Conservation (phyloP, 2,888 invertebrate species). For the Sabatieria punctata region DNA sequence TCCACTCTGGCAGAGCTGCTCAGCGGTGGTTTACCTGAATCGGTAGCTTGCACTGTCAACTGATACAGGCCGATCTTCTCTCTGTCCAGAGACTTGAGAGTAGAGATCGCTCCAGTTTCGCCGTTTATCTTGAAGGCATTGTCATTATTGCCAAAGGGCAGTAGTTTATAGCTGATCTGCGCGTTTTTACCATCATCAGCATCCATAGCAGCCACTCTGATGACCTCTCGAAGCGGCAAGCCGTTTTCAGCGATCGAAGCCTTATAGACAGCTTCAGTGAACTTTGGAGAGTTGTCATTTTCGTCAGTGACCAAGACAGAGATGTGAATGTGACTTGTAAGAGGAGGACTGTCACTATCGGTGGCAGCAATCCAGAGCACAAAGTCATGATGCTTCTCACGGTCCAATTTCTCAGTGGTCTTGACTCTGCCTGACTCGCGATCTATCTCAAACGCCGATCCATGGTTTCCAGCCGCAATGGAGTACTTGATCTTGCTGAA, state of each 20-base stretch:
- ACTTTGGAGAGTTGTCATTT: constrained; percentile 78
- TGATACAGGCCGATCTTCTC: constrained; percentile 76
- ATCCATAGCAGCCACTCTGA: constrained; percentile 60
- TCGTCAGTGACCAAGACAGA: constrained; percentile 76
- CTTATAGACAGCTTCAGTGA: constrained; percentile 62
- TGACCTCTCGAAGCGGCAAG: constrained; percentile 55
- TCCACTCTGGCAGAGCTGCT: constrained; percentile 57
- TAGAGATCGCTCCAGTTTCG: constrained; percentile 65
- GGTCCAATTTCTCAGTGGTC: constrained; percentile 43
- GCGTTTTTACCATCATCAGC: constrained; percentile 41
- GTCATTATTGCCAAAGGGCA: constrained; percentile 28
- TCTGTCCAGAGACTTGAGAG: constrained; percentile 60
- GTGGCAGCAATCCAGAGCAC: constrained; percentile 65
- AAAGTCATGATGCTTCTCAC: constrained; percentile 42
- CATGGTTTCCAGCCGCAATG: constrained; percentile 3
- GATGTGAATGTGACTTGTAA: constrained; percentile 54
- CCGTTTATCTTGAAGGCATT: constrained; percentile 57
- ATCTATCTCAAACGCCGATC: constrained; percentile 3
- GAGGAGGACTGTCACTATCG: constrained; percentile 38
- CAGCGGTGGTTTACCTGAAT: constrained; percentile 63
- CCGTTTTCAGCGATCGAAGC: constrained; percentile 64
- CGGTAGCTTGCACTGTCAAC: constrained; percentile 62
- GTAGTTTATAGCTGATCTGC: background rate
- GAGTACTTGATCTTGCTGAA: constrained; percentile 3
- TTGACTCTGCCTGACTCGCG: background rate